phyloP scores from a whole-genome alignment of 2,797 vertebrate species.

The Lutjanus campechanus region DNA sequence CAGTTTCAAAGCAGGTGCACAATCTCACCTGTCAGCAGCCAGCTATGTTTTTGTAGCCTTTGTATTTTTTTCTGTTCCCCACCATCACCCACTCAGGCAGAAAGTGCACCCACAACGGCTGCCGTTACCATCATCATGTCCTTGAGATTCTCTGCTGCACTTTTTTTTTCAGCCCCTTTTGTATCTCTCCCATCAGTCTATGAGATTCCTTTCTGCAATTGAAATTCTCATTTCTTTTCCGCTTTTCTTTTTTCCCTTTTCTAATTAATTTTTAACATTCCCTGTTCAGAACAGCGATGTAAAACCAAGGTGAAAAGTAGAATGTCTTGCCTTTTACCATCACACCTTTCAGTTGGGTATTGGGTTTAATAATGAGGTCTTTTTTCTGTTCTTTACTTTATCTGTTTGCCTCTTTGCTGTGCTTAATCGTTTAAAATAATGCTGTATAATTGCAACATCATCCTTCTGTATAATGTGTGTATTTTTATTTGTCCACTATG shows the following conservation, averaged over 20 bases:
- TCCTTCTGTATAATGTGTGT: background rate
- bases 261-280: constrained; percentile 6
- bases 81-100: constrained; percentile 8
- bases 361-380: constrained; percentile 5
- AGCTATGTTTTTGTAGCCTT: constrained; percentile 13
- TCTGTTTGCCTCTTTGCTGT: constrained; percentile 18
- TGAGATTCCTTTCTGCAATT: constrained; percentile 3
- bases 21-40: constrained; percentile 12
- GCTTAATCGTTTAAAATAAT: background rate
- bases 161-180: constrained; percentile 17
- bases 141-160: constrained; percentile 38
- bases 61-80: background rate
- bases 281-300: background rate
- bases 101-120: background rate
- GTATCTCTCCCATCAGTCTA: constrained; percentile 67
- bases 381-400: constrained; percentile 11
- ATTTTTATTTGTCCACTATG: constrained; percentile 1
- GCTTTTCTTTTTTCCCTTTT: background rate
- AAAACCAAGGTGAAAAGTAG: background rate
- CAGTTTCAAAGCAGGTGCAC: background rate
- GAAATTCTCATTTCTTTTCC: background rate
- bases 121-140: constrained; percentile 28
- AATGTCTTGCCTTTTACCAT: background rate
- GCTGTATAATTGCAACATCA: background rate
- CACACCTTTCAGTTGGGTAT: background rate